phyloP scores from a whole-genome alignment of 2,888 invertebrate genomes.

The Stratiomys singularior region DNA sequence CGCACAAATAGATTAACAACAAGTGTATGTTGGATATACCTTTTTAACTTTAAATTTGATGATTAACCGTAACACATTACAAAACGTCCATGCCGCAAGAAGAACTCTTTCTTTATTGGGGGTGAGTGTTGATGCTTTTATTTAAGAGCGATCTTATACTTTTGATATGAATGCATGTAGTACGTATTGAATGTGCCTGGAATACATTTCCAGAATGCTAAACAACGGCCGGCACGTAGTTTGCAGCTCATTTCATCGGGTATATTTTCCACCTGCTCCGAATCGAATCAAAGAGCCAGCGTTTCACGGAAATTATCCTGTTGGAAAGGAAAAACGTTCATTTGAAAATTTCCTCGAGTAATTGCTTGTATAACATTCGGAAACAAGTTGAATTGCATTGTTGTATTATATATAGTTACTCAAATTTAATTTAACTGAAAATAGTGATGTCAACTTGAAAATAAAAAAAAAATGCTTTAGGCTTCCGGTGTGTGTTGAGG shows the following conservation, averaged over 20 bases:
- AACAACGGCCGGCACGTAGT: not conserved
- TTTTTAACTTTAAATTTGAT: conserved; percentile 41
- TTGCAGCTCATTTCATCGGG: not conserved
- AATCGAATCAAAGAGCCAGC: conserved; percentile 26
- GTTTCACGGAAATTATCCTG: too few relatives aligned
- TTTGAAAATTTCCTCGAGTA: too few relatives aligned
- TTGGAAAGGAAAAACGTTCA: too few relatives aligned
- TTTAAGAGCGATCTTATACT: not conserved
- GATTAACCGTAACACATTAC: conserved; percentile 42
- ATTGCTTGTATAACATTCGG: too few relatives aligned
- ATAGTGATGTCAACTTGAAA: too few relatives aligned
- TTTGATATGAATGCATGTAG: not conserved
- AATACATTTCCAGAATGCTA: not conserved
- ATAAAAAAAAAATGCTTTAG: too few relatives aligned
- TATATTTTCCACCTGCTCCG: conserved; percentile 40
- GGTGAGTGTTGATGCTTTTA: not conserved
- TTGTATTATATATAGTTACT: too few relatives aligned
- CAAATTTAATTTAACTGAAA: too few relatives aligned
- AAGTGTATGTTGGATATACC: conserved; percentile 14
- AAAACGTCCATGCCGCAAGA: not conserved
- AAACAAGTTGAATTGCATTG: too few relatives aligned
- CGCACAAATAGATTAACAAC: conserved; percentile 18
- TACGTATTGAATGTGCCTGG: not conserved
- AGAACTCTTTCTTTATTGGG: not conserved
- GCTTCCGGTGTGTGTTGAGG: too few relatives aligned